phyloP scores from a whole-genome alignment of 2,113 vertebrate species.

The Carlito syrichta region DNA sequence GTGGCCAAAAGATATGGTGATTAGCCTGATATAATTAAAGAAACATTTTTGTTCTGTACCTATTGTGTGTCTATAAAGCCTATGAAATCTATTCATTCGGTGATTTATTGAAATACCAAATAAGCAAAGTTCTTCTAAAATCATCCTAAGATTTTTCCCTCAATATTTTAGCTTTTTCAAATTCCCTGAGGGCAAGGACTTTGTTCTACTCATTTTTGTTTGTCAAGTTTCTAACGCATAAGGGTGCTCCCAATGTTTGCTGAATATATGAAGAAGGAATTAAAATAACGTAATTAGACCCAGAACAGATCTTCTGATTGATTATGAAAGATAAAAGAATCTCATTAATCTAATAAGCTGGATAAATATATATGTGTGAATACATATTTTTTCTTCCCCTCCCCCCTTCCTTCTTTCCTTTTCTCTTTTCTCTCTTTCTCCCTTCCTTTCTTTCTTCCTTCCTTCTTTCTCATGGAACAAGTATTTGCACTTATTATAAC shows the following conservation, averaged over 20 bases:
- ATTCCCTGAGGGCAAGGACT: not conserved
- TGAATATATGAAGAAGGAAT: not conserved
- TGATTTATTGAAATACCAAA: slow-evolving; percentile 9
- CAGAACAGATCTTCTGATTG: not conserved
- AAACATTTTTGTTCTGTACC: not conserved
- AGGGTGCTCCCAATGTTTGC: not conserved
- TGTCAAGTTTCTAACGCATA: not conserved
- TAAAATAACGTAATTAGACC: not conserved
- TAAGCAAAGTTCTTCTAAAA: slow-evolving; percentile 1
- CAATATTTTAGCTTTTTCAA: not conserved
- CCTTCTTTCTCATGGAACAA: not conserved
- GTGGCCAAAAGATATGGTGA: not conserved
- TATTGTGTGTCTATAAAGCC: not conserved
- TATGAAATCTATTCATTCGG: not conserved
- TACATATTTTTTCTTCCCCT: too few species aligned
- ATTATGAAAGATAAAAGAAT: slow-evolving; percentile 26
- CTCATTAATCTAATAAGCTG: not conserved
- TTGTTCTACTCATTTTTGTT: not conserved
- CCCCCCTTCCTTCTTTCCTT: too few species aligned
- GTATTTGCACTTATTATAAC: not conserved
- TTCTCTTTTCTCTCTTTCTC: too few species aligned
- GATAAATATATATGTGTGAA: too few species aligned
- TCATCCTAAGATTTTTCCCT: not conserved
- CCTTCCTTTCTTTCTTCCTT: not conserved
- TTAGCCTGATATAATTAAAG: not conserved